phyloP scores from a whole-genome alignment of 2,113 vertebrate genomes.

The Callionymus lyra region DNA sequence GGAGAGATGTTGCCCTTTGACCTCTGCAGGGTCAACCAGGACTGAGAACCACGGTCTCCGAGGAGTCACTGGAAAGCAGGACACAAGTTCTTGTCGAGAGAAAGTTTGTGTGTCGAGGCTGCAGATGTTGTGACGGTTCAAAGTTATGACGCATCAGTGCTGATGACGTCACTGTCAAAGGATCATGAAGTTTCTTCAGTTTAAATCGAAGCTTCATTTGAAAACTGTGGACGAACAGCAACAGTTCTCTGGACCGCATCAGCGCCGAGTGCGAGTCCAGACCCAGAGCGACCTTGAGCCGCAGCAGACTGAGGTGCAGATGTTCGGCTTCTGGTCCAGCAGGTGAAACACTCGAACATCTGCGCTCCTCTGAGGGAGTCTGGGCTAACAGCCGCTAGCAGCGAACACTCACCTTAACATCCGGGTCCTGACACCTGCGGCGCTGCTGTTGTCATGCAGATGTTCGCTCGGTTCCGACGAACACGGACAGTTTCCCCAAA shows the following conservation, averaged over 20 bases:
- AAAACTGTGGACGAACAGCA: constrained; percentile 57
- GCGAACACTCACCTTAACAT: constrained; percentile 58
- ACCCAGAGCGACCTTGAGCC: no score
- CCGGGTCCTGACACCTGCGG: constrained; percentile 55
- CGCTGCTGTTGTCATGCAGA: constrained; percentile 45
- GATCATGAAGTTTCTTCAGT: constrained; percentile 61
- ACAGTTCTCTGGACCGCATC: constrained; percentile 42
- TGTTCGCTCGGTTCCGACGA: constrained; percentile 30
- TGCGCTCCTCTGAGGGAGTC: constrained; percentile 30
- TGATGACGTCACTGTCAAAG: constrained; percentile 62
- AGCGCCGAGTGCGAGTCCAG: constrained; percentile 6
- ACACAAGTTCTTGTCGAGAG: no score
- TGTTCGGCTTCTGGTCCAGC: neutral
- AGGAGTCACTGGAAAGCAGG: no score
- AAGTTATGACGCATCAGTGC: neutral
- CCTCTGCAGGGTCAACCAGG: no score
- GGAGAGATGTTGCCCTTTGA: no score
- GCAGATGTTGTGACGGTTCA: no score
- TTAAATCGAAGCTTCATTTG: constrained; percentile 61
- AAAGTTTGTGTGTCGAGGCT: no score
- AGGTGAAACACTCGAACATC: constrained; percentile 9
- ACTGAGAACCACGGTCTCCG: no score
- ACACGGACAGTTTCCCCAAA: constrained; percentile 40
- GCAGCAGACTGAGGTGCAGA: neutral
- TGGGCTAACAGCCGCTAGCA: constrained; percentile 11